Conservation (phyloP, 2,797 vertebrate species). For the Tympanoctomys barrerae region DNA sequence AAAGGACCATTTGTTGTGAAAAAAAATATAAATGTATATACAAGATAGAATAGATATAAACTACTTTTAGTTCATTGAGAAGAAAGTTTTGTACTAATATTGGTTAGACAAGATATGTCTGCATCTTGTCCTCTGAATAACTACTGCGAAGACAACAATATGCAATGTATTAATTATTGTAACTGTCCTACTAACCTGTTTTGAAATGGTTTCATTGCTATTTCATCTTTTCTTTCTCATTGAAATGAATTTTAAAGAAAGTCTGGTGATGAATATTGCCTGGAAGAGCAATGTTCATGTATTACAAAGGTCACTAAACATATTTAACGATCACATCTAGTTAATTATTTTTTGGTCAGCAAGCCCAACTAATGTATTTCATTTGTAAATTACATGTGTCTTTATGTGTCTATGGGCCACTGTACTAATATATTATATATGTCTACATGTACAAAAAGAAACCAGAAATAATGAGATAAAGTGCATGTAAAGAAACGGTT, state of each 20-base stretch:
- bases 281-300: background rate
- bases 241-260: background rate
- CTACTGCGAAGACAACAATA: no score
- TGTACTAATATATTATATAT: background rate
- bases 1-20: no score
- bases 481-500: background rate
- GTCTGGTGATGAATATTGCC: background rate
- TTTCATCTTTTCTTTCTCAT: no score
- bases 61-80: no score
- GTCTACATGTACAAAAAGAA: background rate
- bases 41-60: no score
- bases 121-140: no score
- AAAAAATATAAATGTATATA: no score
- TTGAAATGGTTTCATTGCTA: no score
- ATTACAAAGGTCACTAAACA: background rate
- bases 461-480: slow-evolving; percentile 28
- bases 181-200: no score
- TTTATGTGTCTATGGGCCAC: background rate
- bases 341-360: background rate
- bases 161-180: no score
- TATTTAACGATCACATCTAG: background rate
- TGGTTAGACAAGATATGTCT: no score
- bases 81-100: no score
- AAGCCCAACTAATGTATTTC: background rate
- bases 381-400: background rate